Evolutionary conservation across 2,113 vertebrate species (phyloP).

Genomic region (Gobius niger): DNA sequence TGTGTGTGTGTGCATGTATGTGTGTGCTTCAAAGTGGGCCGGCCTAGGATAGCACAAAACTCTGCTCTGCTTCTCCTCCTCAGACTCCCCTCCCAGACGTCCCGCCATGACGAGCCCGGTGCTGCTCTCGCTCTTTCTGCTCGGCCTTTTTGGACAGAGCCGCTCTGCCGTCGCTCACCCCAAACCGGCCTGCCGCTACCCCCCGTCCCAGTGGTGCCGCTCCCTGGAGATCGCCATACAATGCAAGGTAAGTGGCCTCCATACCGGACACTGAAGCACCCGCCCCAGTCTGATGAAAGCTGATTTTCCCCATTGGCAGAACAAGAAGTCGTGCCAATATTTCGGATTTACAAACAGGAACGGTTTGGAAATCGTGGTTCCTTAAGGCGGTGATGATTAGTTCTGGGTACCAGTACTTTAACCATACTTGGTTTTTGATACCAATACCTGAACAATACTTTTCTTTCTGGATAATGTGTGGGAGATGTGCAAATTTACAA

Average conservation of each 20-base stretch:
- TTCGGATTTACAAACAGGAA: too few species aligned
- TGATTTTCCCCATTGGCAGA: too few species aligned
- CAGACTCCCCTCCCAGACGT: accelerated
- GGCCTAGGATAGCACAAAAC: not conserved
- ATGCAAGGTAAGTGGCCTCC: constrained; percentile 84
- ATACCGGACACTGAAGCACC: too few species aligned
- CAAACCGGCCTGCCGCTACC: constrained; percentile 62
- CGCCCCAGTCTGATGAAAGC: too few species aligned
- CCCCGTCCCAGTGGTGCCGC: constrained; percentile 80
- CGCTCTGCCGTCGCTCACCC: constrained; percentile 42
- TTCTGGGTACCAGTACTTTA: too few species aligned
- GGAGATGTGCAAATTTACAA: too few species aligned
- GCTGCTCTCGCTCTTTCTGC: constrained; percentile 24
- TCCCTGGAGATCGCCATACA: constrained; percentile 70
- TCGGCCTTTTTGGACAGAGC: constrained; percentile 12
- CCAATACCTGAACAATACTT: too few species aligned
- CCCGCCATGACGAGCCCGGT: constrained; percentile 41
- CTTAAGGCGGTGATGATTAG: too few species aligned
- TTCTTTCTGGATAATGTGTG: too few species aligned
- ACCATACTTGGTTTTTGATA: too few species aligned
- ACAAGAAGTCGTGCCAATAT: too few species aligned
- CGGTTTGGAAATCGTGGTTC: too few species aligned
- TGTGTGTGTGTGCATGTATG: not conserved
- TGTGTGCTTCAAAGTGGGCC: not conserved
- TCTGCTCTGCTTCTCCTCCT: not conserved